phyloP scores from a whole-genome alignment of 1,140 invertebrate genomes.

The Drosophila tsacasi region DNA sequence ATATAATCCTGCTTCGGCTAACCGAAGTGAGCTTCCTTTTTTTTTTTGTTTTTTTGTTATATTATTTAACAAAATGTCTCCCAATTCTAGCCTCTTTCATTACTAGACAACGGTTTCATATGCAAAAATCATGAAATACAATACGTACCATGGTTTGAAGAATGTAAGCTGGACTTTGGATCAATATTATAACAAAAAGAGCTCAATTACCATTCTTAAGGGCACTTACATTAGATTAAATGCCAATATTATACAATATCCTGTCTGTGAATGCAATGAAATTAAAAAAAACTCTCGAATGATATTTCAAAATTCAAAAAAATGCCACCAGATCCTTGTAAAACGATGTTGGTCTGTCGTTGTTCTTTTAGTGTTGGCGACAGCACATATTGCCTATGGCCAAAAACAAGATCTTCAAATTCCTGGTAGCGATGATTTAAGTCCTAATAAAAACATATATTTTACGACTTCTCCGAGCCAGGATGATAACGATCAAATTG shows the following conservation, averaged over 20 bases:
- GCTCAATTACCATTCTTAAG: neutral
- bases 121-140: constrained; percentile 30
- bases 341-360: constrained; percentile 12
- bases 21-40: neutral
- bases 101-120: constrained; percentile 1
- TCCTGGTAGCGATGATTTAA: neutral
- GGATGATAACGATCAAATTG: neutral
- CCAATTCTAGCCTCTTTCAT: constrained; percentile 12
- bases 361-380: constrained; percentile 38
- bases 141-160: neutral
- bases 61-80: constrained; percentile 5
- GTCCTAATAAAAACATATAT: constrained; percentile 9
- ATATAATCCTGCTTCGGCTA: neutral
- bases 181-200: neutral
- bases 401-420: constrained; percentile 17
- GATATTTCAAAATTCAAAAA: constrained; percentile 5
- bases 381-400: constrained; percentile 18
- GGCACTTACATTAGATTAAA: constrained; percentile 3
- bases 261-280: constrained; percentile 5
- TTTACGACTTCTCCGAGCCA: neutral
- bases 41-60: neutral
- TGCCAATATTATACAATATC: constrained; percentile 1
- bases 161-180: neutral
- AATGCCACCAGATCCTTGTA: constrained; percentile 6
- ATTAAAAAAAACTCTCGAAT: constrained; percentile 2